Conservation (phyloP, 2,113 vertebrate species). For the Onychostruthus taczanowskii region DNA sequence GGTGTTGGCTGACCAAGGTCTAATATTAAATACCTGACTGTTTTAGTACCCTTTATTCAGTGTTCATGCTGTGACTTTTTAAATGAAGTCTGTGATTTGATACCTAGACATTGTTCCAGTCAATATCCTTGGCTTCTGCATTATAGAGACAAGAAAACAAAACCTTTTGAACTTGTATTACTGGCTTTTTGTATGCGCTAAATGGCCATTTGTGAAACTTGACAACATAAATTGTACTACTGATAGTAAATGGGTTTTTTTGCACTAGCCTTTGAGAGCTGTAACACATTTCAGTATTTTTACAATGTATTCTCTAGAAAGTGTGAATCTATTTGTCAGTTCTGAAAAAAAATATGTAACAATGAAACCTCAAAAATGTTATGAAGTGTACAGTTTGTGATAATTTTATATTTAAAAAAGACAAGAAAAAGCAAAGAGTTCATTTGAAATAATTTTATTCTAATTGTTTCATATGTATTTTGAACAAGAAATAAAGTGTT, state of each 20-base stretch:
- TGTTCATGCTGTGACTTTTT: constrained; percentile 81
- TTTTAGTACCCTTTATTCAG: constrained; percentile 67
- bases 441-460: constrained; percentile 87
- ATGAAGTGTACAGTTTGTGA: constrained; percentile 96
- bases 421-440: constrained; percentile 76
- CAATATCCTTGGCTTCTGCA: constrained; percentile 68
- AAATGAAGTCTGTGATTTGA: constrained; percentile 81
- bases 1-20: constrained; percentile 61
- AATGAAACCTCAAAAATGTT: constrained; percentile 82
- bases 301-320: constrained; percentile 76
- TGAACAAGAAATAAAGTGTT: constrained; percentile 85
- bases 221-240: constrained; percentile 72
- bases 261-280: constrained; percentile 75
- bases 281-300: constrained; percentile 79
- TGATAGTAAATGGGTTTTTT: constrained; percentile 69
- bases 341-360: constrained; percentile 77
- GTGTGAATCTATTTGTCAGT: constrained; percentile 78
- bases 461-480: constrained; percentile 97
- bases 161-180: constrained; percentile 73
- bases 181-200: constrained; percentile 81
- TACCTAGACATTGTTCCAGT: constrained; percentile 73
- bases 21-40: constrained; percentile 52
- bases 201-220: constrained; percentile 83
- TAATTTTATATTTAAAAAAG: constrained; percentile 92
- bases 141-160: constrained; percentile 59